phyloP scores from a whole-genome alignment of 2,888 invertebrate species.

The Phorcus lineatus region DNA sequence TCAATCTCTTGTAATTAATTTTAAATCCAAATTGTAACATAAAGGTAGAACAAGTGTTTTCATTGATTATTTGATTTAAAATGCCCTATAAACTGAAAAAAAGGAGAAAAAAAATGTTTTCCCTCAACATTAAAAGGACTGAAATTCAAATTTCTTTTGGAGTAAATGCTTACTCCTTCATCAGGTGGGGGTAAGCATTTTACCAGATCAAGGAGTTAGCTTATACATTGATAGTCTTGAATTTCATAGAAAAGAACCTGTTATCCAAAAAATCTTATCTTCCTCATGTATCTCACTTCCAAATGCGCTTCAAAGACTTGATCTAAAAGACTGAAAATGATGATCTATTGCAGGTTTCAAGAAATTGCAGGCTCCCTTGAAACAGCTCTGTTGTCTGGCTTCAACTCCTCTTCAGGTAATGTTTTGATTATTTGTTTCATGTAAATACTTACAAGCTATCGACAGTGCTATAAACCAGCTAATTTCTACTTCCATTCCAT shows the following conservation, averaged over 20 bases:
- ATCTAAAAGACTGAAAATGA: neutral
- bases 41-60: neutral
- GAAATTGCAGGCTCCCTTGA: constrained; percentile 87
- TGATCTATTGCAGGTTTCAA: constrained; percentile 83
- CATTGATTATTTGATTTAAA: neutral
- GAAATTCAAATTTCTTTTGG: too few relatives aligned
- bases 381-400: constrained; percentile 75
- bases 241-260: too few relatives aligned
- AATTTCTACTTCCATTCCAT: neutral
- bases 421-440: neutral
- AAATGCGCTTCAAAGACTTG: too few relatives aligned
- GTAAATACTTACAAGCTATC: neutral
- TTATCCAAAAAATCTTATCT: too few relatives aligned
- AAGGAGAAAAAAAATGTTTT: too few relatives aligned
- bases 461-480: neutral
- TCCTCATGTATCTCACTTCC: too few relatives aligned
- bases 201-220: too few relatives aligned
- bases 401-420: constrained; percentile 61
- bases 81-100: too few relatives aligned
- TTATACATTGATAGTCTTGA: too few relatives aligned
- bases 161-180: too few relatives aligned
- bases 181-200: too few relatives aligned
- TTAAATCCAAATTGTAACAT: neutral
- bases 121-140: too few relatives aligned
- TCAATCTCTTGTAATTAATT: neutral